Percentiles rank a stretch among this genome's conserved stretches.
Conservation (phyloP, 2,113 vertebrate genomes). For the Pyxicephalus adspersus region DNA sequence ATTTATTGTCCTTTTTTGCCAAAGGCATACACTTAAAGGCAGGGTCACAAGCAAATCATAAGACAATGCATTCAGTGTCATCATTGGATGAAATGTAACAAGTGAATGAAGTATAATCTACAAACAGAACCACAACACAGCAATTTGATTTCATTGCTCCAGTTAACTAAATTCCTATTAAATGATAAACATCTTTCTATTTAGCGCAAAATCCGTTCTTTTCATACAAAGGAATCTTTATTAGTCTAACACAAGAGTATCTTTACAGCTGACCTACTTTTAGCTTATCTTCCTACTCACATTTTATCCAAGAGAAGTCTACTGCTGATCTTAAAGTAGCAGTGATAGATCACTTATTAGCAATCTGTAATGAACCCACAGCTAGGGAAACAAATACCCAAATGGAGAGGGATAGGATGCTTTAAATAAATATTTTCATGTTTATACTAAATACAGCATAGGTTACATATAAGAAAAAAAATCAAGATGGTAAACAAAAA, state of each 20-base stretch:
- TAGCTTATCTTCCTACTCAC: slow-evolving; percentile 48
- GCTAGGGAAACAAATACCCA: slow-evolving; percentile 1
- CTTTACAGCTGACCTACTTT: slow-evolving; percentile 55
- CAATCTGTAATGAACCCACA: neutral
- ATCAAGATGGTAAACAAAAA: too few relatives aligned
- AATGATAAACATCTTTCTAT: slow-evolving; percentile 55
- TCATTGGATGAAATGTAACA: neutral
- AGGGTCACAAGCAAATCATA: slow-evolving; percentile 10
- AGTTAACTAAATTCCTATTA: slow-evolving; percentile 52
- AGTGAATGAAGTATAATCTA: neutral
- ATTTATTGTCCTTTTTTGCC: too few relatives aligned
- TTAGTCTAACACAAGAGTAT: slow-evolving; percentile 51
- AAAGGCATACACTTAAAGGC: too few relatives aligned
- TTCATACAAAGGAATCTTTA: slow-evolving; percentile 49
- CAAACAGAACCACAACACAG: slow-evolving; percentile 26
- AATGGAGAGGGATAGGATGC: neutral
- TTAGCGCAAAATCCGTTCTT: slow-evolving; percentile 44
- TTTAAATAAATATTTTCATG: neutral
- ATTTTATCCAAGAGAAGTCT: slow-evolving; percentile 48
- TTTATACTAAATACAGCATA: neutral
- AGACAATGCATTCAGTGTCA: neutral
- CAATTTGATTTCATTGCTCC: slow-evolving; percentile 48
- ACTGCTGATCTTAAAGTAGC: slow-evolving; percentile 44
- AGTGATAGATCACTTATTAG: slow-evolving; percentile 11
- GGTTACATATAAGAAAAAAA: too few relatives aligned